These are phyloP conservation scores for Deilephila porcellus DNA, from an alignment of 2,888 invertebrate genomes.

Conservation along the genomic window DNA sequence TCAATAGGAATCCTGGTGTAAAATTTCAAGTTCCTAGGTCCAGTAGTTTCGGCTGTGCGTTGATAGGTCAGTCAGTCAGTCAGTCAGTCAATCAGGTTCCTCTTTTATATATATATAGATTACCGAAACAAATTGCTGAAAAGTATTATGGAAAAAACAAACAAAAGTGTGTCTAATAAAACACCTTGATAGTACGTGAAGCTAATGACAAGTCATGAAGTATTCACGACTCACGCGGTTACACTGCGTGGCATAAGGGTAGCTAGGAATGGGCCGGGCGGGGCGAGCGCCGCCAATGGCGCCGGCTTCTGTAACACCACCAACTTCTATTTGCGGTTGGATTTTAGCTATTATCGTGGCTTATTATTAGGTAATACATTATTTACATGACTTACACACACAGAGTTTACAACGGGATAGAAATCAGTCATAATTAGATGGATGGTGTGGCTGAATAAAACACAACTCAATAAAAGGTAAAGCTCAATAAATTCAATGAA, in stretches of 20 bases:
- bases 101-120: too few species aligned
- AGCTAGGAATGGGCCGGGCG: conserved; percentile 33
- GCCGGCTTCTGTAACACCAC: conserved; percentile 35
- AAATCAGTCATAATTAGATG: too few species aligned
- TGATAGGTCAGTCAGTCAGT: too few species aligned
- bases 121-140: too few species aligned
- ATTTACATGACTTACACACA: not conserved
- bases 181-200: conserved; percentile 41
- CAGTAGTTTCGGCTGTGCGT: too few species aligned
- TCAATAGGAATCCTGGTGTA: too few species aligned
- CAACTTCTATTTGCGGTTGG: conserved; percentile 24
- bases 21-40: too few species aligned
- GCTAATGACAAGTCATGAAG: conserved; percentile 75
- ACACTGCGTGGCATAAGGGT: conserved; percentile 63
- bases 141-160: not conserved
- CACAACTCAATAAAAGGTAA: too few species aligned
- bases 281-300: conserved; percentile 36
- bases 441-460: too few species aligned
- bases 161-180: conserved; percentile 34
- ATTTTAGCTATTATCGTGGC: not conserved
- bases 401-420: too few species aligned
- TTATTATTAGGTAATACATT: not conserved
- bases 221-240: conserved; percentile 66
- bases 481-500: too few species aligned
- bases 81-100: too few species aligned